These are phyloP conservation scores for Chloropsis cyanopogon DNA, from an alignment of 2,113 vertebrate species.

Conservation along the genomic window DNA sequence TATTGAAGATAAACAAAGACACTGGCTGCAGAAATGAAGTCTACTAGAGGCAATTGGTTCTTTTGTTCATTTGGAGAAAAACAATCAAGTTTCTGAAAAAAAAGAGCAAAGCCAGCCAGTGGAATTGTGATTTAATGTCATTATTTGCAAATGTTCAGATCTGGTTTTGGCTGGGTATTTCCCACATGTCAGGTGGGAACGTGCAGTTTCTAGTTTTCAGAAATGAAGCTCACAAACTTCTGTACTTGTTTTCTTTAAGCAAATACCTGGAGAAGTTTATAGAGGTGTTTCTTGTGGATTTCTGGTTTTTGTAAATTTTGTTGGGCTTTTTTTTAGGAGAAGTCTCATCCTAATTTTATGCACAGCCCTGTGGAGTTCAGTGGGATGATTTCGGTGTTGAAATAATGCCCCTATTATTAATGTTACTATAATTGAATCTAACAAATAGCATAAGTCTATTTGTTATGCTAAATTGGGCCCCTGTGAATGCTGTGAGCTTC, in stretches of 20 bases:
- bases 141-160: conserved; percentile 30
- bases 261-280: background rate
- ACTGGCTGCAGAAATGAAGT: conserved; percentile 79
- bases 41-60: conserved; percentile 82
- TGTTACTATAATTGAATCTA: background rate
- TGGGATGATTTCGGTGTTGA: background rate
- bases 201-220: background rate
- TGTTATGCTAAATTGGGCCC: background rate
- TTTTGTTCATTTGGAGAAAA: conserved; percentile 77
- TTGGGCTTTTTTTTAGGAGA: background rate
- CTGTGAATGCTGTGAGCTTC: background rate
- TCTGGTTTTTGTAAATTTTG: background rate
- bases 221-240: background rate
- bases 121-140: conserved; percentile 31
- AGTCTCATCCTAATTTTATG: background rate
- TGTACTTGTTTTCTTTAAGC: conserved; percentile 2
- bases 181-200: background rate
- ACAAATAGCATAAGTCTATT: background rate
- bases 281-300: background rate
- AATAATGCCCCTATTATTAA: background rate
- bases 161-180: conserved; percentile 7
- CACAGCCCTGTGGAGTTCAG: background rate
- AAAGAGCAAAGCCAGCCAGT: conserved; percentile 23
- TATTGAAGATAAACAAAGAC: conserved; percentile 87
- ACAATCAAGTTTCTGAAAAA: conserved; percentile 71